A percentile compares a stretch with the other conserved stretches of the same genome.
Evolutionary conservation across 2,888 invertebrate genomes (phyloP).

Genomic region (Schrankia costaestrigalis): DNA sequence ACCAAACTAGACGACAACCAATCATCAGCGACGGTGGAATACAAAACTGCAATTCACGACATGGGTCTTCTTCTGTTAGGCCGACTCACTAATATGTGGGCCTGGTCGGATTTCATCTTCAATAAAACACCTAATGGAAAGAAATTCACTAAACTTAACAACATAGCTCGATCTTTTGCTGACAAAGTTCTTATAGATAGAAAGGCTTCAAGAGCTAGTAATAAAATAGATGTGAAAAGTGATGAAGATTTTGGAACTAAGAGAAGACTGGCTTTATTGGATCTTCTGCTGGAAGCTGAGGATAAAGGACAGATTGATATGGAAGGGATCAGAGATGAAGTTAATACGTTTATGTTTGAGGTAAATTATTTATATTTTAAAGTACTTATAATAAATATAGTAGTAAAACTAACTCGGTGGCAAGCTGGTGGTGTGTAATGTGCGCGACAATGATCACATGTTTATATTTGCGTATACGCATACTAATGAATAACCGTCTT

Average conservation of each 20-base stretch:
- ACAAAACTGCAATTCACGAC: constrained; percentile 70
- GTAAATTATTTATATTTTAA: constrained; percentile 45
- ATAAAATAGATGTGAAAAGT: background rate
- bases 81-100: constrained; percentile 75
- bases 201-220: background rate
- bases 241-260: constrained; percentile 22
- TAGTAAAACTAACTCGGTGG: too few species aligned
- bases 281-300: constrained; percentile 80
- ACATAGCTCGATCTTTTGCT: constrained; percentile 3
- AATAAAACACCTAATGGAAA: constrained; percentile 38
- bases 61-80: constrained; percentile 46
- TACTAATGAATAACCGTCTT: background rate
- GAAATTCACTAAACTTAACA: background rate
- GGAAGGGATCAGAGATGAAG: constrained; percentile 83
- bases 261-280: constrained; percentile 81
- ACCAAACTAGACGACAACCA: constrained; percentile 66
- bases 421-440: too few species aligned
- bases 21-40: constrained; percentile 57
- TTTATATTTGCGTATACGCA: too few species aligned
- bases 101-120: constrained; percentile 77
- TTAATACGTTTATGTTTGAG: constrained; percentile 87
- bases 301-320: constrained; percentile 78
- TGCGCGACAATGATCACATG: too few species aligned
- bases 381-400: background rate
- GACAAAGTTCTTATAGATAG: constrained; percentile 8